Conservation (phyloP, 2,888 invertebrate genomes). For the Tuberolachnus salignus region DNA sequence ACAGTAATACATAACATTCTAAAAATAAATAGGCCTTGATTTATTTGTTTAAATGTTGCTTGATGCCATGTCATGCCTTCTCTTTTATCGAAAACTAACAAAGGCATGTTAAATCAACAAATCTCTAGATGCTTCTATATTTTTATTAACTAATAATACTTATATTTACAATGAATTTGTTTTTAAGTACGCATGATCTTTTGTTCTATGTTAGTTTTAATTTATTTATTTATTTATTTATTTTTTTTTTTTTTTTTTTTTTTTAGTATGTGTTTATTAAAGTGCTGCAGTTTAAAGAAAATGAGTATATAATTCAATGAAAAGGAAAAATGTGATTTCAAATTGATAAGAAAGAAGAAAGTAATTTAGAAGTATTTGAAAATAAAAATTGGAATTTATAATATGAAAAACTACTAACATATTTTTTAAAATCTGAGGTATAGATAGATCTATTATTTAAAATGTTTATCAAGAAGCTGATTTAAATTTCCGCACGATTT, state of each 20-base stretch:
- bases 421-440: neutral
- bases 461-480: neutral
- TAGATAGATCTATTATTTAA: neutral
- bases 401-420: too few relatives aligned
- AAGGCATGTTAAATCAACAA: neutral
- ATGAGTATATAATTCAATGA: neutral
- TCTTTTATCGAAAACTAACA: slow-evolving; percentile 38
- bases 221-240: neutral
- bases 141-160: neutral
- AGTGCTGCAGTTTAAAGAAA: slow-evolving; percentile 31
- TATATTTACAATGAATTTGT: neutral
- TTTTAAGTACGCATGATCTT: too few relatives aligned
- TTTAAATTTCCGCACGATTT: neutral
- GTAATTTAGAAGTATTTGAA: neutral
- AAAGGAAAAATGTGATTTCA: neutral
- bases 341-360: neutral
- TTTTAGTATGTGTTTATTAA: slow-evolving; percentile 47
- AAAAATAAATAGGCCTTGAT: neutral
- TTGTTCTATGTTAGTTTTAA: neutral
- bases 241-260: slow-evolving; percentile 13
- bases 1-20: too few relatives aligned
- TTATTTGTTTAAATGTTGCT: neutral
- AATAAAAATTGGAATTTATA: too few relatives aligned
- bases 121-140: neutral
- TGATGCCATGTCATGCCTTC: neutral